Evolutionary conservation across 2,888 invertebrate genomes (phyloP).

Genomic region (Itoplectis maculator): DNA sequence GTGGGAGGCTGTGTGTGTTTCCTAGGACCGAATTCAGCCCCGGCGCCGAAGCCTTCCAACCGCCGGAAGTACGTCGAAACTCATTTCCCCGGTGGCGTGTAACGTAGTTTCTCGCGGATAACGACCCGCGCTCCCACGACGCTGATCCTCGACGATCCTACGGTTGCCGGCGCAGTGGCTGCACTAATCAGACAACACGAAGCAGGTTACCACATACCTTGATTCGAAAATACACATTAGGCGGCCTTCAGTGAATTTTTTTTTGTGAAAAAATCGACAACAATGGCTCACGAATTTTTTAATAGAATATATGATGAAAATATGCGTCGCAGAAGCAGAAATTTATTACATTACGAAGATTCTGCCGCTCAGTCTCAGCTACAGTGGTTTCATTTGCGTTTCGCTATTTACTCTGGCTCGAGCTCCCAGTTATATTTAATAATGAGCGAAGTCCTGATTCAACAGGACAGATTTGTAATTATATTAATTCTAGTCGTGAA

Average conservation of each 20-base stretch:
- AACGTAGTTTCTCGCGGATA: conserved; percentile 55
- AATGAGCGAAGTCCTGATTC: not conserved
- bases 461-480: not conserved
- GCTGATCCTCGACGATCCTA: conserved; percentile 41
- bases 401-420: conserved; percentile 4
- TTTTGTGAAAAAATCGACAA: not conserved
- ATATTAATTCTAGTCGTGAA: not conserved
- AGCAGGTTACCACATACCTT: no score
- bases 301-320: no score
- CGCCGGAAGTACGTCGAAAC: conserved; percentile 53
- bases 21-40: conserved; percentile 13
- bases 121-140: conserved; percentile 43
- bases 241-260: no score
- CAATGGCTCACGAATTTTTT: no score
- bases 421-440: not conserved
- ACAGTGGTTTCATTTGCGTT: not conserved
- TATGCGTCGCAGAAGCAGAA: no score
- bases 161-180: not conserved
- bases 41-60: conserved; percentile 1
- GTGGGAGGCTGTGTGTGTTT: conserved; percentile 12
- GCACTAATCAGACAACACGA: not conserved
- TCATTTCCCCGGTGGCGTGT: conserved; percentile 57
- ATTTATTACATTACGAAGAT: not conserved
- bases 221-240: not conserved
- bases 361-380: not conserved